Base-by-base conservation (phyloP, 2,888 invertebrate genomes). In the Drosophila prolongata region DNA sequence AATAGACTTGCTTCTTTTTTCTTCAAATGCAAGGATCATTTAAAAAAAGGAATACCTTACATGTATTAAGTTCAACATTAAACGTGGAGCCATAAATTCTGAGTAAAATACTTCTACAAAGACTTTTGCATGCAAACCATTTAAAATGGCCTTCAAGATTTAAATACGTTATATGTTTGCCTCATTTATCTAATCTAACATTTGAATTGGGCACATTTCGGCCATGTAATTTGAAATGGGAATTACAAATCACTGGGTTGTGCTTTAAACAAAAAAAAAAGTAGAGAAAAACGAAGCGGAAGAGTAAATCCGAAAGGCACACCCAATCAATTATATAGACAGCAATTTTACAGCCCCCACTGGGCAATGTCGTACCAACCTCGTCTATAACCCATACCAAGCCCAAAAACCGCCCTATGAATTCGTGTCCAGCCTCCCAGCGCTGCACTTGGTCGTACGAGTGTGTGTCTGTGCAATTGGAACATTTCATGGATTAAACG, bases 401-500 rank as follows among this genome's bases (percentile, higher is more conserved):
- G 6, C 50, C 62, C 10, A 14, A 43, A 10, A 43, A 10, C 44
- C 60, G 44, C 56, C 27, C 46, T 6, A 16, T 16, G 40, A 35
- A 54, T 54, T 54, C 46, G 46, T 19, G 67, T 42, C 55, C 67
- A 66, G 46, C 34, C 68, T 55, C 40, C 16, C 49, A 24, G 27
- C 6, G n/a, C 42, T 46, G 50, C 69, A 69, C 58, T 49, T 58
- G 66, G 47, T 60, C 34, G 61, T 53, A 54, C 65, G 44, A 14
- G 67, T 75, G 72, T 68, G 71, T 67, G 76, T 72, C 65, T 79
- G 70, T 56, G 70, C 75, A 75, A 76, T 75, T 75, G 76, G 76
- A 75, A 70, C 77, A 76, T 78, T 76, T 83, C 79, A 75, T 77
- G 84, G 89, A 87, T 85, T 85, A 78, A 79, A 89, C 81, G 84